These are phyloP conservation scores for Diachasmimorpha longicaudata DNA, from an alignment of 1,140 invertebrate species.

Conservation along the genomic window DNA sequence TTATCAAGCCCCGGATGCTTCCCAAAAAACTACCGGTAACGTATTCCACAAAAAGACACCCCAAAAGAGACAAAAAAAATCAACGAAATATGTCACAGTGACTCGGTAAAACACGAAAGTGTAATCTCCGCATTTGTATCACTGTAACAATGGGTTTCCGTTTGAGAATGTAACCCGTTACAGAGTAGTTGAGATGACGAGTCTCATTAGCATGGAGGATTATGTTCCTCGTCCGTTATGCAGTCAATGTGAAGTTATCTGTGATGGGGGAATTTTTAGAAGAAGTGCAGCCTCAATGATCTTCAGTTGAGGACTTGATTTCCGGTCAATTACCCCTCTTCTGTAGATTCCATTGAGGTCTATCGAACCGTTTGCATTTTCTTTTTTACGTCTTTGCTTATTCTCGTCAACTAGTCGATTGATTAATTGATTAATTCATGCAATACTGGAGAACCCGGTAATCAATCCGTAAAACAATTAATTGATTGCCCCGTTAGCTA, in stretches of 20 bases:
- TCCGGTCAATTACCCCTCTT: background rate
- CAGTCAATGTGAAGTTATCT: background rate
- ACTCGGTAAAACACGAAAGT: background rate
- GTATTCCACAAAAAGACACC: background rate
- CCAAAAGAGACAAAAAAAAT: background rate
- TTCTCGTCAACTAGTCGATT: too few species aligned
- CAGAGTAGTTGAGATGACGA: background rate
- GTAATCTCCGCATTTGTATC: background rate
- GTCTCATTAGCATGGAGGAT: background rate
- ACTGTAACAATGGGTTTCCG: slow-evolving; percentile 14
- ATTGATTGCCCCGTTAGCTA: too few species aligned
- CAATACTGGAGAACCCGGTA: too few species aligned
- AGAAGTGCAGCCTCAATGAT: background rate
- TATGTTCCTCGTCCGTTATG: slow-evolving; percentile 11
- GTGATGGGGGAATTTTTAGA: background rate
- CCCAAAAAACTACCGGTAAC: background rate
- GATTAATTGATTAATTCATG: too few species aligned
- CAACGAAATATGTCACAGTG: background rate
- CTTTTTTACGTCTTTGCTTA: too few species aligned
- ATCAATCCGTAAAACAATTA: too few species aligned
- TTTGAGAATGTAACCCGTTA: background rate
- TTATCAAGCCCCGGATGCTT: background rate
- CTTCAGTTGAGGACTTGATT: background rate
- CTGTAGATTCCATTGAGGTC: background rate
- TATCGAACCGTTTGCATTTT: background rate